Evolutionary conservation across 2,113 vertebrate genomes (phyloP).

Genomic region (Aplodontia rufa): DNA sequence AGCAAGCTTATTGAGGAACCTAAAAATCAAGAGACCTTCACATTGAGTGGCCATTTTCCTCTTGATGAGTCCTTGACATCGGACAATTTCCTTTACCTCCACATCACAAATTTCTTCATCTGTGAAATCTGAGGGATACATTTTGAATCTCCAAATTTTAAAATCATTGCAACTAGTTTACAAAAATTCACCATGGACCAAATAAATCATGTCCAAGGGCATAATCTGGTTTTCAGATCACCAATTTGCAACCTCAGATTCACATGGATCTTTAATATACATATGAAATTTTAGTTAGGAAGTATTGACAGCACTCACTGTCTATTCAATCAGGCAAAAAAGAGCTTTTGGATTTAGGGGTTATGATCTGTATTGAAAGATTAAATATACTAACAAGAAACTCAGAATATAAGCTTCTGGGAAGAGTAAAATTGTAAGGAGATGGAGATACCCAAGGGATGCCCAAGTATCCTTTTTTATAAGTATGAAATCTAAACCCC

Average conservation of each 20-base stretch:
- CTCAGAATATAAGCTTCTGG: background rate
- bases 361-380: background rate
- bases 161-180: slow-evolving; percentile 12
- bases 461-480: background rate
- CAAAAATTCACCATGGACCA: background rate
- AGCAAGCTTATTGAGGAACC: background rate
- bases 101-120: background rate
- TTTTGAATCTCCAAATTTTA: background rate
- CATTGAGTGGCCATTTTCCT: background rate
- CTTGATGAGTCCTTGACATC: background rate
- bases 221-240: slow-evolving; percentile 22
- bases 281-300: slow-evolving; percentile 53
- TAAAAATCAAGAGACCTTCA: background rate
- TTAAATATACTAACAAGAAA: slow-evolving; percentile 12
- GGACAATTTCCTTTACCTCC: background rate
- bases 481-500: background rate
- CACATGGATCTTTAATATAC: background rate
- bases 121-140: background rate
- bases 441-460: background rate
- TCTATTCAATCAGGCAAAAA: background rate
- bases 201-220: background rate
- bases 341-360: background rate
- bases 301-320: background rate
- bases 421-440: background rate
- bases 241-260: background rate